Conservation (phyloP, 1,140 invertebrate genomes). For the Magallana ariakensis region DNA sequence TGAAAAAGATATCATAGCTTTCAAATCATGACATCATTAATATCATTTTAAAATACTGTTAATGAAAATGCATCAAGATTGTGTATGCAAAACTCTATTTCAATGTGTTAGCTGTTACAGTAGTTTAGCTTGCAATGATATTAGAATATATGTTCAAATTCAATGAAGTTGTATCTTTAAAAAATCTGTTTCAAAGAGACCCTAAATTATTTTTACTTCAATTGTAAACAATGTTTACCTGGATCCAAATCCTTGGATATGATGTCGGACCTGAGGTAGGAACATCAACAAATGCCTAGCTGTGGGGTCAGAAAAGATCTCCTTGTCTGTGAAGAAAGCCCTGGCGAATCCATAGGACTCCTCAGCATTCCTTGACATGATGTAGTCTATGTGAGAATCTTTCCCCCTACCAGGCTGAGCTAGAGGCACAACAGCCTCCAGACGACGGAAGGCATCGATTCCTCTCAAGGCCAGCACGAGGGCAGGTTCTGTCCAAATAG, state of each 20-base stretch:
- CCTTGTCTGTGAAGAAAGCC: conserved; percentile 73
- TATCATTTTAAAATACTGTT: no score
- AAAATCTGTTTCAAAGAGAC: no score
- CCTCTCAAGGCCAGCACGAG: conserved; percentile 73
- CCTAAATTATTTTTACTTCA: no score
- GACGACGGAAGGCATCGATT: conserved; percentile 70
- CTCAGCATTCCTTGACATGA: conserved; percentile 67
- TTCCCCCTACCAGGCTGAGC: conserved; percentile 31
- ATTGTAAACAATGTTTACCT: neutral
- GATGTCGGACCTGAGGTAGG: conserved; percentile 50
- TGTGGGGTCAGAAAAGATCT: conserved; percentile 72
- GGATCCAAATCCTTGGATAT: conserved; percentile 21
- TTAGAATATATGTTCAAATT: no score
- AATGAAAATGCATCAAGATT: no score
- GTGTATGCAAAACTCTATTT: no score
- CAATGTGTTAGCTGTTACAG: no score
- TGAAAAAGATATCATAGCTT: no score
- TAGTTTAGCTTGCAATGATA: no score
- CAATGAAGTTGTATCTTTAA: no score
- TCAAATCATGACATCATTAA: no score
- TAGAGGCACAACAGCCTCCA: conserved; percentile 61
- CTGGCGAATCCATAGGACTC: conserved; percentile 70
- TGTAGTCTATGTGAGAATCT: conserved; percentile 49
- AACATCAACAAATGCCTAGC: conserved; percentile 68
- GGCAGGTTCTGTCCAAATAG: conserved; percentile 69